Conservation (phyloP, 2,113 vertebrate genomes). For the Xiphorhynchus elegans region DNA sequence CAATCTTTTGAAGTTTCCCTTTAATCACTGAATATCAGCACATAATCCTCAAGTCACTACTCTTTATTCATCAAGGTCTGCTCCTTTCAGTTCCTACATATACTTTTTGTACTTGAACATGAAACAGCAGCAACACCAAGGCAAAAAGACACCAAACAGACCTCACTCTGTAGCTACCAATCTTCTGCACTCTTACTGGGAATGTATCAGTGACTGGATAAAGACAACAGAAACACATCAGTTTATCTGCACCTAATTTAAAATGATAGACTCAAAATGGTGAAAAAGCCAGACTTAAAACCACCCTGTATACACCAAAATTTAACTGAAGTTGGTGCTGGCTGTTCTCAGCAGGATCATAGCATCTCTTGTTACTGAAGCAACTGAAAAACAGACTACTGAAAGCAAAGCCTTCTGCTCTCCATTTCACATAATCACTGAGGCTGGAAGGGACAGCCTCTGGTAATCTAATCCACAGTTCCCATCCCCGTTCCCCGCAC, state of each 20-base stretch:
- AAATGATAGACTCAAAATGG: not conserved
- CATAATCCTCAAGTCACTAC: not conserved
- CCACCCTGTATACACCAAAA: not conserved
- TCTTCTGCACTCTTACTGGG: not conserved
- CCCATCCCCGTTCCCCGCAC: rapidly evolving
- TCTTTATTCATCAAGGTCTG: not conserved
- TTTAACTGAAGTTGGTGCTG: not conserved
- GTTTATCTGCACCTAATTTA: not conserved
- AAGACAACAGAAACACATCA: not conserved
- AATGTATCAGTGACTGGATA: not conserved
- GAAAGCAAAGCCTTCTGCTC: not conserved
- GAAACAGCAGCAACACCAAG: not conserved
- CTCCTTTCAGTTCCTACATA: not conserved
- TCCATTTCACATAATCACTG: not conserved
- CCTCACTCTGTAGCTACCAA: not conserved
- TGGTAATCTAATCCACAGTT: not conserved
- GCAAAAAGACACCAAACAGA: not conserved
- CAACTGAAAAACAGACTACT: not conserved
- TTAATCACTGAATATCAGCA: not conserved
- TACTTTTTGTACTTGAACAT: not conserved
- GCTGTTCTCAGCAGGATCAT: not conserved
- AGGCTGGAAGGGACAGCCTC: not conserved
- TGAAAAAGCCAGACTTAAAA: not conserved
- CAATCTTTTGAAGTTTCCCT: not conserved
- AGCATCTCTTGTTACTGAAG: not conserved